A percentile compares a stretch with the other conserved stretches of the same genome.
Conservation (phyloP, 2,797 vertebrate species). For the Cetoscarus ocellatus region DNA sequence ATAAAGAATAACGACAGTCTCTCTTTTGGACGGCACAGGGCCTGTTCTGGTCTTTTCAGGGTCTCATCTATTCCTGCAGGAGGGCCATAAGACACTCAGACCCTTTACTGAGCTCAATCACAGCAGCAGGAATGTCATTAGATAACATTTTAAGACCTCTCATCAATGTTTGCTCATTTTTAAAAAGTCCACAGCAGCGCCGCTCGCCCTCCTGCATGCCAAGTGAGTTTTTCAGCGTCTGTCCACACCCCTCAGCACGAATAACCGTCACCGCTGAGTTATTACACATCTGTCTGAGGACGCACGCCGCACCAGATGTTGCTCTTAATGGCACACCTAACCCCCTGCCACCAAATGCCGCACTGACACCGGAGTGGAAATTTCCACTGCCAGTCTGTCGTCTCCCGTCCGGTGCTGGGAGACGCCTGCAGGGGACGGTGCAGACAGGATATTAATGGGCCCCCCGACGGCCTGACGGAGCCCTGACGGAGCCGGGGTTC, state of each 20-base stretch:
- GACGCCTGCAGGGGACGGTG: constrained; percentile 68
- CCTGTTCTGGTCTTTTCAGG: too few relatives aligned
- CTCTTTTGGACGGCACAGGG: too few relatives aligned
- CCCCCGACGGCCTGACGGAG: constrained; percentile 70
- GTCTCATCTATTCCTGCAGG: too few relatives aligned
- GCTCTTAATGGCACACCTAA: constrained; percentile 75
- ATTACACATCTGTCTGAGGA: constrained; percentile 71
- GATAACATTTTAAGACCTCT: constrained; percentile 18
- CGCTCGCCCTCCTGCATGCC: constrained; percentile 40
- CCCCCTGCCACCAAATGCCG: constrained; percentile 56
- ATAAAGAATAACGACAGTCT: too few relatives aligned
- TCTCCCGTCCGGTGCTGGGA: constrained; percentile 49
- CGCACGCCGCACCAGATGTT: constrained; percentile 71
- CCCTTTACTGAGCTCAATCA: too few relatives aligned
- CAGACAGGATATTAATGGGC: constrained; percentile 80
- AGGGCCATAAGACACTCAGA: too few relatives aligned
- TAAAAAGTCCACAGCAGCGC: constrained; percentile 12
- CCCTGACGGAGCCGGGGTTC: constrained; percentile 70
- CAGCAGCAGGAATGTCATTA: not conserved
- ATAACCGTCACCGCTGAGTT: constrained; percentile 68
- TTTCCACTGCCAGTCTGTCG: constrained; percentile 54
- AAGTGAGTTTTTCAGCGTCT: constrained; percentile 56
- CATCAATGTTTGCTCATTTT: constrained; percentile 21
- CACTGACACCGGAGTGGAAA: constrained; percentile 62
- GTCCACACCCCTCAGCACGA: constrained; percentile 50